phyloP scores from a whole-genome alignment of 2,888 invertebrate species.

The Lysandra bellargus region DNA sequence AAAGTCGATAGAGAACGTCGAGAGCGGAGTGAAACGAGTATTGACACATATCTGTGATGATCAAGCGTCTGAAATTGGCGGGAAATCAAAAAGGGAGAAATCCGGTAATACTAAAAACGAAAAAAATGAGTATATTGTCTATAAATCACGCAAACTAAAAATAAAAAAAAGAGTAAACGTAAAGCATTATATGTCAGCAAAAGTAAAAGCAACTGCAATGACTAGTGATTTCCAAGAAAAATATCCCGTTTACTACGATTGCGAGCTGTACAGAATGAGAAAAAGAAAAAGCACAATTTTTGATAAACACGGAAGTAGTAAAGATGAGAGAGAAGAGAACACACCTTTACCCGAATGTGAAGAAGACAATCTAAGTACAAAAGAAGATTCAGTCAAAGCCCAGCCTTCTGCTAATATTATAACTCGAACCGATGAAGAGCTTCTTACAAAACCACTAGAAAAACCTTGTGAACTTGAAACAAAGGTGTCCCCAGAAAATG shows the following conservation, averaged over 20 bases:
- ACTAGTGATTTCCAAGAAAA: slow-evolving; percentile 53
- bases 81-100: slow-evolving; percentile 43
- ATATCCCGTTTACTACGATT: slow-evolving; percentile 66
- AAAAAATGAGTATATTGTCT: slow-evolving; percentile 53
- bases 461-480: not conserved
- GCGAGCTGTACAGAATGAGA: slow-evolving; percentile 57
- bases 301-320: not conserved
- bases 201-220: slow-evolving; percentile 57
- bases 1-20: slow-evolving; percentile 71
- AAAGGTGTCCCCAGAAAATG: not conserved
- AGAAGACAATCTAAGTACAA: not conserved
- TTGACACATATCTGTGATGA: slow-evolving; percentile 52
- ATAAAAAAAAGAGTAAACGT: slow-evolving; percentile 59
- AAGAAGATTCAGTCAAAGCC: not conserved
- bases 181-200: slow-evolving; percentile 62
- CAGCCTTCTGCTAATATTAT: not conserved
- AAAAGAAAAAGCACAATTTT: slow-evolving; percentile 40
- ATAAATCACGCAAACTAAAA: slow-evolving; percentile 55
- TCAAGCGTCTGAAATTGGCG: slow-evolving; percentile 51
- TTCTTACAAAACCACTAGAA: not conserved
- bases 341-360: not conserved
- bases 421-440: not conserved
- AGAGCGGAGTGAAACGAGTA: slow-evolving; percentile 61
- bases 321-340: not conserved
- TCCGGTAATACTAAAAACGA: slow-evolving; percentile 2